Evolutionary conservation across 64 coral and sea anemone genomes (phyloP), one percentile per base, ranked within the genome.

Genomic region (Anthopleura sola): DNA sequence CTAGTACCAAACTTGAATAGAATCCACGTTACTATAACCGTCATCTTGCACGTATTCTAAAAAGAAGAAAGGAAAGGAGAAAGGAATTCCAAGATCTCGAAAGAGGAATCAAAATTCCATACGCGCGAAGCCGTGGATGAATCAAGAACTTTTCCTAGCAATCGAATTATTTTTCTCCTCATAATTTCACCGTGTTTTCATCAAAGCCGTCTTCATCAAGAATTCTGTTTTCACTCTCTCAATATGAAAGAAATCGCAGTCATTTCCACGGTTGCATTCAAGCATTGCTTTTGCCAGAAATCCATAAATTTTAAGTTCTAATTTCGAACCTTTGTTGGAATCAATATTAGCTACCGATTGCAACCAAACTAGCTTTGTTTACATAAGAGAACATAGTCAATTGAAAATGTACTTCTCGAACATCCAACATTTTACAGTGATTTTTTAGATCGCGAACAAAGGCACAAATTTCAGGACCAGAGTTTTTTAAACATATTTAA

Each of bases 1-100:
- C 86, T 81, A 87, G 3, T 86, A 94, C 85, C 78, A 86, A 80
- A 64, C 85, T 36, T 62, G 71, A 44, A 57, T 77, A 55, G 39
- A 38, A 68, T 88, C 20, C 28, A 55, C 49, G 68, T 28, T 60
- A 44, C 40, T 81, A 49, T 56, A 29, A 37, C 36, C 19, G 36
- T 37, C 33, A 78, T 60, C 50, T 24, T 38, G 56, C 78, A 36
- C 54, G 78, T 68, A 81, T 34, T 71, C 29, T 71, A 6, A 32
- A 3, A 31, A 71, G 10, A 71, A 34, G n/a, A 71, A 71, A 71
- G 31, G 31, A 71, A 32, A 71, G 10, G 34, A 34, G n/a, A 71
- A 71, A 71, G 31, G 31, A 71, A 32, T 68, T 71, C 16, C 29
- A 71, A 71, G 66, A 32, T 15, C 66, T 17, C 12, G 0, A 71